Base-by-base conservation (phyloP, 2,797 vertebrate genomes). In the Zenarchopterus dispar region DNA sequence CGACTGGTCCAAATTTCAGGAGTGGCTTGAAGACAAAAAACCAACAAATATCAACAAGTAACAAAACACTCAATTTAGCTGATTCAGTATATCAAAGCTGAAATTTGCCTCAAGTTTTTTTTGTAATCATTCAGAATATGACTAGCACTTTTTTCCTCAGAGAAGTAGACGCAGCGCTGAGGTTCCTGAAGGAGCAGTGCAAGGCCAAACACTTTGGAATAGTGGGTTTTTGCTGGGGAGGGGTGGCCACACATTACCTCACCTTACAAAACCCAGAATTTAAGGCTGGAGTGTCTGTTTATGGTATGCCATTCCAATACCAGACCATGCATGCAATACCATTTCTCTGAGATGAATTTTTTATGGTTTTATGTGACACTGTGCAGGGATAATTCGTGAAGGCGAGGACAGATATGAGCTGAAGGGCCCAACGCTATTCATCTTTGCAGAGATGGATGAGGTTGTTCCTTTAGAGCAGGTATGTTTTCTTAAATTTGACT, bases 181-280 rank as follows among this genome's bases (percentile, higher is more conserved):
- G 67, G 74, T 94, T 90, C 63, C 85, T 97, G 69, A 95, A 91
- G 74, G 72, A 92, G 22, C 81, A 93, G 50, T 92, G 91, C 41
- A 81, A 87, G 1, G 86, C 67, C 52, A 92, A 88, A 70, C 90
- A 71, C 28, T 79, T 94, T 0, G 92, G 85, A 8, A 64, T 87
- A 0, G 70, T 93, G 66, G 92, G 88, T 19, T 96, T 97, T 85
- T 96, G 94, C 80, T 96, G 94, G 94, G 91, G 94, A 52, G 95
- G 93, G 23, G 8, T 83, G 13, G 93, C 89, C 16, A 91, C 87
- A 26, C 86, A 88, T 80, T 90, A 96, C 45, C 15, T 96, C 58
- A 87, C 94, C 70, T 67, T 94, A 46, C 88, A 81, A 2, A 92
- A 94, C 26, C 73, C 53, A 0, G 91, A 95, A 31, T 28, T 96